These are phyloP conservation scores for Pluvianellus socialis DNA, from an alignment of 2,113 vertebrate genomes.

Conservation along the genomic window DNA sequence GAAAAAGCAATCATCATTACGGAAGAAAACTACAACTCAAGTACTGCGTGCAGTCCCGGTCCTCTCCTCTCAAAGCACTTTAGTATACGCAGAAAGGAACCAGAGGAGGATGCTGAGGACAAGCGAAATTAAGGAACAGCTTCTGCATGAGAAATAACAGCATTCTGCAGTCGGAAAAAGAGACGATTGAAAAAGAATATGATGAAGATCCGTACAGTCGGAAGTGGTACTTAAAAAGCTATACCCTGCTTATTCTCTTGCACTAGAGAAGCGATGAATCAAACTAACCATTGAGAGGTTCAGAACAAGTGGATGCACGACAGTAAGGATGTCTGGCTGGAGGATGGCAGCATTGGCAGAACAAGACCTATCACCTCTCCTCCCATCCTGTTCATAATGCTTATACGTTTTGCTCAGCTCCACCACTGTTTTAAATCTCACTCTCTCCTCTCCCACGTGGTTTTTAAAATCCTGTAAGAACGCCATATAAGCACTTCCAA, in stretches of 20 bases:
- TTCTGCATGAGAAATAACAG: neutral
- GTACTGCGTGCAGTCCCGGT: neutral
- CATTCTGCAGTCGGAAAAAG: neutral
- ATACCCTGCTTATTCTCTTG: neutral
- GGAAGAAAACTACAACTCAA: neutral
- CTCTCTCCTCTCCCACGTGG: neutral
- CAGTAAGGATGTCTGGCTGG: fast-evolving
- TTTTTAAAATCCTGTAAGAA: neutral
- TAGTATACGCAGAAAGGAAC: neutral
- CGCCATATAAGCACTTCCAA: neutral
- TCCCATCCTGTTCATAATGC: neutral
- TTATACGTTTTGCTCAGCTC: neutral
- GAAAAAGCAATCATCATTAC: neutral
- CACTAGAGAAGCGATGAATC: neutral
- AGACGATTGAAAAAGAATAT: neutral
- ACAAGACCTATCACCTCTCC: neutral
- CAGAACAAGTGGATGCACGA: neutral
- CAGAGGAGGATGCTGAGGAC: neutral
- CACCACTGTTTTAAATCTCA: neutral
- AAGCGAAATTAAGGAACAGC: neutral
- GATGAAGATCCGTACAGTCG: neutral
- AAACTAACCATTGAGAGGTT: neutral
- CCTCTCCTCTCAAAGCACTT: neutral
- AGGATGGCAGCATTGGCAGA: neutral
- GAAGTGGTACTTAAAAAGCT: neutral